Conservation (phyloP, 2,113 vertebrate species). For the Sturnira hondurensis region DNA sequence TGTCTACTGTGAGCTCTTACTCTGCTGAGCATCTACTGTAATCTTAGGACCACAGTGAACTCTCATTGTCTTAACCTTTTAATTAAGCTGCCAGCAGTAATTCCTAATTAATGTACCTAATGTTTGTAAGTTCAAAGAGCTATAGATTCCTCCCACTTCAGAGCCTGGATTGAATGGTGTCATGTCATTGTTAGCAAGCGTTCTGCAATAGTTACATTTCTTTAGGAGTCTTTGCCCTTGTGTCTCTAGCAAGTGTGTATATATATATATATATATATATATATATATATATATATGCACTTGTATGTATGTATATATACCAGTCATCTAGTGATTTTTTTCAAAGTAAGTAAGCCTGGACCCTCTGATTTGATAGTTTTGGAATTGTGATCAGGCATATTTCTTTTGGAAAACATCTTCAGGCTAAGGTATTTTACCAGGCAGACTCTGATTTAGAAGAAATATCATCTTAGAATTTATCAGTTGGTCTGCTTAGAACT, state of each 20-base stretch:
- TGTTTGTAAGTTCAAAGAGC: background rate
- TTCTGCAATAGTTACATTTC: background rate
- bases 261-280: too few relatives aligned
- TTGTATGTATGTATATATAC: too few relatives aligned
- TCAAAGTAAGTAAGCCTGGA: background rate
- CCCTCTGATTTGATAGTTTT: background rate
- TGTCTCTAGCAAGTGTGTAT: background rate
- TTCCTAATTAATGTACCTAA: background rate
- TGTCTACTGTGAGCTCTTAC: background rate
- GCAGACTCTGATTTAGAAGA: background rate
- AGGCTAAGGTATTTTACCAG: background rate
- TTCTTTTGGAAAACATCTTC: constrained; percentile 12
- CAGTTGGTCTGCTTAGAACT: background rate
- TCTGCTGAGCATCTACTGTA: background rate
- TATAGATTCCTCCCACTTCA: background rate
- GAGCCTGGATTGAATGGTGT: background rate
- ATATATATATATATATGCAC: too few relatives aligned
- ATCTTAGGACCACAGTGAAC: background rate
- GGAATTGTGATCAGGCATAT: background rate
- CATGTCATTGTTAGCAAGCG: background rate
- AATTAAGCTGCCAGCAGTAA: background rate
- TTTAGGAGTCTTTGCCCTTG: background rate
- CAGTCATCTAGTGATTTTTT: background rate
- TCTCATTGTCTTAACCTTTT: background rate
- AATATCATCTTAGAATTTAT: background rate